phyloP scores from a whole-genome alignment of 2,888 invertebrate genomes.

The Mimumesa dahlbomi region DNA sequence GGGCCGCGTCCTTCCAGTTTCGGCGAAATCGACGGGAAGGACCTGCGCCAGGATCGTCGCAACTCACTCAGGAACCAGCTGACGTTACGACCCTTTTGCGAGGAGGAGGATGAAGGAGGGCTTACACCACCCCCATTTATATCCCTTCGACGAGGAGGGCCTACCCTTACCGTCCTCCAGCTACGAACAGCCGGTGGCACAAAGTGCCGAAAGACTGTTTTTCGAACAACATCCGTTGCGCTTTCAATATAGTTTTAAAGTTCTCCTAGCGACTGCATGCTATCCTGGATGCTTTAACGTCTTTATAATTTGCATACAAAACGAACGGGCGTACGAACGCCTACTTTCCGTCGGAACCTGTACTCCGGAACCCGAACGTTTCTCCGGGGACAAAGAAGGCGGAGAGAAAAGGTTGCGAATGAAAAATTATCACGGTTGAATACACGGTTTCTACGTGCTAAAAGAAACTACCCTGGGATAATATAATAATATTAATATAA shows the following conservation, averaged over 20 bases:
- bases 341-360: too few species aligned
- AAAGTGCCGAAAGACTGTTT: slow-evolving; percentile 58
- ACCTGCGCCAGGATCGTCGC: slow-evolving; percentile 51
- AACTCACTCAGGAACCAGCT: slow-evolving; percentile 68
- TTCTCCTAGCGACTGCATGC: slow-evolving; percentile 3
- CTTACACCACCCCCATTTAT: slow-evolving; percentile 44
- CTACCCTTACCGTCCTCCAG: slow-evolving; percentile 37
- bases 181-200: slow-evolving; percentile 59
- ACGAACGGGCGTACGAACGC: not conserved
- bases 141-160: slow-evolving; percentile 31
- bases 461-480: too few species aligned
- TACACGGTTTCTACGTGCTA: too few species aligned
- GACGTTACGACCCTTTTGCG: slow-evolving; percentile 66
- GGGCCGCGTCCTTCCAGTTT: slow-evolving; percentile 49
- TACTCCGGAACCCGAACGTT: too few species aligned
- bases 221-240: slow-evolving; percentile 55
- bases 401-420: too few species aligned
- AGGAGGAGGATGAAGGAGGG: slow-evolving; percentile 51
- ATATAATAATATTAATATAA: too few species aligned
- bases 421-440: too few species aligned
- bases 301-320: slow-evolving; percentile 30
- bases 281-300: slow-evolving; percentile 12
- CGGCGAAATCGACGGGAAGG: slow-evolving; percentile 50
- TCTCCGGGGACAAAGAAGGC: not conserved
- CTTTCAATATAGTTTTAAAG: slow-evolving; percentile 41